These are phyloP conservation scores for Trachemys scripta DNA, from an alignment of 2,113 vertebrate genomes.

Conservation along the genomic window DNA sequence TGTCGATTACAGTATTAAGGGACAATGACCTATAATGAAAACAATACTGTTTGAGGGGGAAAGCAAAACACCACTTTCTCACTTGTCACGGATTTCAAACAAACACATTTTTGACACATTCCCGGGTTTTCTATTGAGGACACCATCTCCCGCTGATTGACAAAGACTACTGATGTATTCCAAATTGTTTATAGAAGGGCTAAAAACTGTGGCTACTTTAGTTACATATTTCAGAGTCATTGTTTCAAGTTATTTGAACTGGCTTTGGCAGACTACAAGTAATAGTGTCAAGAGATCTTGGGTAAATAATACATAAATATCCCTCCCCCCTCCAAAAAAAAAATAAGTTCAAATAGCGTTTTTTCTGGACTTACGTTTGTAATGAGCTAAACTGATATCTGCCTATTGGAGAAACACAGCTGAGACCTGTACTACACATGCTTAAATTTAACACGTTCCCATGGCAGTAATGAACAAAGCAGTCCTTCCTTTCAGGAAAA, in stretches of 20 bases:
- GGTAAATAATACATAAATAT: neutral
- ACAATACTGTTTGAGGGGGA: neutral
- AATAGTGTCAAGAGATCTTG: neutral
- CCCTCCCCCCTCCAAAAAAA: neutral
- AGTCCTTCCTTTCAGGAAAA: conserved; percentile 87
- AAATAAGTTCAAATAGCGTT: neutral
- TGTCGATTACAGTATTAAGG: neutral
- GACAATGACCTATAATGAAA: conserved; percentile 34
- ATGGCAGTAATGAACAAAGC: conserved; percentile 87
- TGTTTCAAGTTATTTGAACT: conserved; percentile 32
- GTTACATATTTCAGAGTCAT: conserved; percentile 44
- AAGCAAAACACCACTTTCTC: neutral
- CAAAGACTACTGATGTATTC: conserved; percentile 39
- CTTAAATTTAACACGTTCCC: conserved; percentile 87
- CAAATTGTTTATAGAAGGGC: conserved; percentile 20
- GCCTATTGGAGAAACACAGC: conserved; percentile 55
- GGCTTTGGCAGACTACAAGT: conserved; percentile 19
- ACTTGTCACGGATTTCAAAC: conserved; percentile 39
- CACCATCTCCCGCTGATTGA: conserved; percentile 45
- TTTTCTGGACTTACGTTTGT: conserved; percentile 12
- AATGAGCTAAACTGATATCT: conserved; percentile 48
- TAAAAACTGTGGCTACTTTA: neutral
- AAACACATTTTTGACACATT: conserved; percentile 39
- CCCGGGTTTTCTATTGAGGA: conserved; percentile 42
- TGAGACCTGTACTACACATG: conserved; percentile 59